Conservation (phyloP, 64 coral and sea anemone genomes). For the Hydrozoanthus tunicans region DNA sequence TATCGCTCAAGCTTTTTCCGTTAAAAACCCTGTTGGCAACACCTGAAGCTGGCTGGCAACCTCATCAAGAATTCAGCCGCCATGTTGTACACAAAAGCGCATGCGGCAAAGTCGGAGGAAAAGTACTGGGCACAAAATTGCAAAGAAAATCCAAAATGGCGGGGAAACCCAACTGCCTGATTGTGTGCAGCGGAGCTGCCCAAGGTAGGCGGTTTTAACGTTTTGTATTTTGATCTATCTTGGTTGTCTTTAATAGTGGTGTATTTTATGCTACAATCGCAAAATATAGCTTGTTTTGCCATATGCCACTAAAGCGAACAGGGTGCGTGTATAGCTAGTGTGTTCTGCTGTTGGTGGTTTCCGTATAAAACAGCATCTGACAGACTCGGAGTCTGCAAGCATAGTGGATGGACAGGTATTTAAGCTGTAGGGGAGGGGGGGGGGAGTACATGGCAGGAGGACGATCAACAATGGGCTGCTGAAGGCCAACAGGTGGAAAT, state of each 20-base stretch:
- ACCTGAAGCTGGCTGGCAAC: slow-evolving; percentile 4
- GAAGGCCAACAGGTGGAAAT: too few species aligned
- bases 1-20: slow-evolving; percentile 22
- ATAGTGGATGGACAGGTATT: too few species aligned
- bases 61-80: slow-evolving; percentile 63
- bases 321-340: too few species aligned
- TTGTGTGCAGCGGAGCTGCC: slow-evolving; percentile 71
- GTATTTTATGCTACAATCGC: neutral
- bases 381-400: too few species aligned
- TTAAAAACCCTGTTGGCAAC: slow-evolving; percentile 27
- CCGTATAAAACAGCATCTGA: too few species aligned
- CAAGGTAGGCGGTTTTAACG: slow-evolving; percentile 38
- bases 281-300: too few species aligned
- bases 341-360: too few species aligned
- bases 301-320: too few species aligned
- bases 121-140: neutral
- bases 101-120: neutral
- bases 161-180: slow-evolving; percentile 75
- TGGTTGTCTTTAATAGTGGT: neutral
- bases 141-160: slow-evolving; percentile 69
- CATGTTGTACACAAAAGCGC: slow-evolving; percentile 73
- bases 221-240: neutral
- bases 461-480: too few species aligned
- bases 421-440: too few species aligned
- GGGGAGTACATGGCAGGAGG: too few species aligned